Evolutionary conservation across 1,140 invertebrate species (phyloP), one percentile per base, ranked within the genome.

Genomic region (Aphidius gifuensis): DNA sequence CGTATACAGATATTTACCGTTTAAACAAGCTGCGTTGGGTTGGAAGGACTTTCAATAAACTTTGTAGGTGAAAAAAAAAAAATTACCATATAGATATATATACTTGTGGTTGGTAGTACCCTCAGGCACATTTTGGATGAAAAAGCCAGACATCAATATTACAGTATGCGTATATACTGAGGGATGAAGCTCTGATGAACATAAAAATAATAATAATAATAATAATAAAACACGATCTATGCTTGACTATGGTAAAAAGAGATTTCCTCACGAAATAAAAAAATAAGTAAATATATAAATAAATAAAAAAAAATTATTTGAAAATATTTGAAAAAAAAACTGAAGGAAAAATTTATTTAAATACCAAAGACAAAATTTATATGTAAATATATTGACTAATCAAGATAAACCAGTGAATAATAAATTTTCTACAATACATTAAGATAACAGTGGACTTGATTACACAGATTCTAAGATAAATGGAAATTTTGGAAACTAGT

Each of bases 61-160:
- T 64, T 60, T 60, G 59, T 38, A 39, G 50, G 11, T 23, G 51
- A 32, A 40, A 49, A n/a, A 40, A 23, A 23, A 32, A 32, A 32
- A 3, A 3, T 32, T 32, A 32, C 23, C 2, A 32, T 32, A 32
- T 32, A 32, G 1, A 32, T 4, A 1, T 32, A 32, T 32, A 32
- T 32, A 32, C 23, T 32, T 32, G 23, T 32, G 23, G 47, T 55
- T 50, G 23, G 40, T 39, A 44, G 43, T 23, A 47, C 45, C 45
- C 60, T 51, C 50, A 8, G 43, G 60, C 40, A 9, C 55, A 50
- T 48, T 43, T 42, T 39, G 9, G 32, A 57, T 47, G 55, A 9
- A 64, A 68, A 63, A 50, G 61, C 23, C 23, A 66, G 63, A 60
- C 65, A 65, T 69, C 63, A 66, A 69, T 69, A 65, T 69, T 65